Conservation (phyloP, 2,113 vertebrate species). For the Podarcis muralis region DNA sequence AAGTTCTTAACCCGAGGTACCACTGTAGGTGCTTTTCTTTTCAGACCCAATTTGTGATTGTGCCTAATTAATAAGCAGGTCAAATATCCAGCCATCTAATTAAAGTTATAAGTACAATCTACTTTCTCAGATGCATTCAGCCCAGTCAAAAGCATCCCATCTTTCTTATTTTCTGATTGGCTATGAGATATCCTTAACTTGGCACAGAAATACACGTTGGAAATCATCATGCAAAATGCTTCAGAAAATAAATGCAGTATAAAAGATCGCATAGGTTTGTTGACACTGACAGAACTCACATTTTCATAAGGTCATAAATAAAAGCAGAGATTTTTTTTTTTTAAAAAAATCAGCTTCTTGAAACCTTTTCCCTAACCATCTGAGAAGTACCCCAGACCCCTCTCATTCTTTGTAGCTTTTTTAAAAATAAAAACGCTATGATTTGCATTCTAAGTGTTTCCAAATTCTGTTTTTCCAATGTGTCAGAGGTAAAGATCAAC, state of each 20-base stretch:
- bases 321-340: background rate
- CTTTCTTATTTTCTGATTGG: background rate
- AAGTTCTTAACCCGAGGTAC: too few species aligned
- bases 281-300: conserved; percentile 27
- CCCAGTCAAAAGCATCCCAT: background rate
- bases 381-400: conserved; percentile 37
- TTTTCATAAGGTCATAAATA: background rate
- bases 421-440: background rate
- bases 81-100: background rate
- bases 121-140: background rate
- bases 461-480: conserved; percentile 10
- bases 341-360: conserved; percentile 1
- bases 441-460: conserved; percentile 3
- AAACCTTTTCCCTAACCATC: conserved; percentile 43
- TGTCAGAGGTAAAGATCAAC: conserved; percentile 18
- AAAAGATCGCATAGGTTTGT: conserved; percentile 20
- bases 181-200: background rate
- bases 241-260: background rate
- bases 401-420: conserved; percentile 48
- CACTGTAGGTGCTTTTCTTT: background rate
- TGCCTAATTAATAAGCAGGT: background rate
- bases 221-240: background rate
- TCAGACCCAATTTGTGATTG: background rate
- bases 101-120: background rate
- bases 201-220: background rate